phyloP scores from a whole-genome alignment of 2,888 invertebrate species.

The Ichneumoninae sp. region DNA sequence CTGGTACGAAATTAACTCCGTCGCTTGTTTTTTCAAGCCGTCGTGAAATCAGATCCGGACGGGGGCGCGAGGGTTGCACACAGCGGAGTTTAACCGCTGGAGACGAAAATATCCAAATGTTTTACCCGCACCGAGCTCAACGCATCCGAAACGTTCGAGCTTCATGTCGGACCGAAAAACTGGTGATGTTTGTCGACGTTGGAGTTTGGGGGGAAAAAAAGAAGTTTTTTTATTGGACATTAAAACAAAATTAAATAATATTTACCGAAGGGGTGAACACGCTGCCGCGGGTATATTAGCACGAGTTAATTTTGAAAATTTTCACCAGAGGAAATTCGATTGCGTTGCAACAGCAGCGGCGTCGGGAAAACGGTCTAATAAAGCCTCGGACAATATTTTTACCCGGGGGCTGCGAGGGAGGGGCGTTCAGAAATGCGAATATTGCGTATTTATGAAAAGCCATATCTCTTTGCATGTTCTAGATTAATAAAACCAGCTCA shows the following conservation, averaged over 20 bases:
- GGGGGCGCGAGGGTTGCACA: slow-evolving; percentile 66
- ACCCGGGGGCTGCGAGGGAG: background rate
- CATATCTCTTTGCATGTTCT: slow-evolving; percentile 76
- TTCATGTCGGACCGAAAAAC: background rate
- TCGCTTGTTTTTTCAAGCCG: slow-evolving; percentile 71
- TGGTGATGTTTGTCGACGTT: background rate
- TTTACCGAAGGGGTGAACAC: background rate
- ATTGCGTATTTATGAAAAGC: slow-evolving; percentile 74
- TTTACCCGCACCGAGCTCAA: slow-evolving; percentile 47
- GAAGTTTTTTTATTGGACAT: background rate
- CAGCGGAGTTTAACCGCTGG: slow-evolving; percentile 33
- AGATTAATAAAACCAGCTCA: slow-evolving; percentile 84
- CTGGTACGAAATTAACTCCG: slow-evolving; percentile 72
- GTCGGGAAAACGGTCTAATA: slow-evolving; percentile 29
- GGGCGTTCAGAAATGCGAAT: slow-evolving; percentile 29
- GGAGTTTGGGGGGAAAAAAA: background rate
- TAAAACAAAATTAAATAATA: slow-evolving; percentile 2
- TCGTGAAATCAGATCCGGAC: slow-evolving; percentile 72
- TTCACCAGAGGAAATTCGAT: background rate
- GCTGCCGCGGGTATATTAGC: background rate
- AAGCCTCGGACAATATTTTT: slow-evolving; percentile 41
- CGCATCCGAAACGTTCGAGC: slow-evolving; percentile 41
- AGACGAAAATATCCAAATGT: slow-evolving; percentile 67
- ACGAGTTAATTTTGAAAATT: slow-evolving; percentile 16
- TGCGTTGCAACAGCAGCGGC: background rate